phyloP scores from a whole-genome alignment of 2,797 vertebrate genomes.

The Otolemur crassicaudatus region DNA sequence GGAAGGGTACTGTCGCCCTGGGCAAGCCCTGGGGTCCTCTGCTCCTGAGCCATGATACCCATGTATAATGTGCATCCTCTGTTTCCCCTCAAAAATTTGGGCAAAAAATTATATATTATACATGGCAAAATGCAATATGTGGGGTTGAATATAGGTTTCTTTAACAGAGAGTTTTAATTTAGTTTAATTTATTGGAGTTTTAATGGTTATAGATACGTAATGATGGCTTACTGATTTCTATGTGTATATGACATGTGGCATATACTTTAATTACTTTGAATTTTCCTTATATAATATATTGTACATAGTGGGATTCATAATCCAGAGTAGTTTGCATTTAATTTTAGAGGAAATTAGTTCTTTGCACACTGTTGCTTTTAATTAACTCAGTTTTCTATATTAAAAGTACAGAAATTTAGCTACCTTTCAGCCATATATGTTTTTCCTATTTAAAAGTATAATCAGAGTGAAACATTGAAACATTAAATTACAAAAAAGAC shows the following conservation, averaged over 20 bases:
- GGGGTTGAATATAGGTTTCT: not conserved
- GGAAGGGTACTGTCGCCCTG: too few species aligned
- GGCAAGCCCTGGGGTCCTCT: too few species aligned
- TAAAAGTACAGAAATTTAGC: not conserved
- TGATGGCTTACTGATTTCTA: not conserved
- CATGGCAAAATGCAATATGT: not conserved
- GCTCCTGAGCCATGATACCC: too few species aligned
- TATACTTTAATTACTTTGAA: not conserved
- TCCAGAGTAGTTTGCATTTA: slow-evolving; percentile 19
- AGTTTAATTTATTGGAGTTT: not conserved
- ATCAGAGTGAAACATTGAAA: not conserved
- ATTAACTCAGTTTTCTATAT: not conserved
- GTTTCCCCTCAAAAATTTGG: too few species aligned
- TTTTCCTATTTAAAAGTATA: slow-evolving; percentile 5
- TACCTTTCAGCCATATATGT: not conserved
- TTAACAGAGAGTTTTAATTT: not conserved
- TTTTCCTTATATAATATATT: not conserved
- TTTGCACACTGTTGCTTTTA: slow-evolving; percentile 38
- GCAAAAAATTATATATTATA: too few species aligned
- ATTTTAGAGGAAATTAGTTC: not conserved
- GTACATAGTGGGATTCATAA: not conserved
- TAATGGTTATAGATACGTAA: not conserved
- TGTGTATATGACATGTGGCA: not conserved
- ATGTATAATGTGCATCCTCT: too few species aligned
- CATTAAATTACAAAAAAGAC: not conserved